Conservation (phyloP, 2,797 vertebrate species). For the Echiichthys vipera region DNA sequence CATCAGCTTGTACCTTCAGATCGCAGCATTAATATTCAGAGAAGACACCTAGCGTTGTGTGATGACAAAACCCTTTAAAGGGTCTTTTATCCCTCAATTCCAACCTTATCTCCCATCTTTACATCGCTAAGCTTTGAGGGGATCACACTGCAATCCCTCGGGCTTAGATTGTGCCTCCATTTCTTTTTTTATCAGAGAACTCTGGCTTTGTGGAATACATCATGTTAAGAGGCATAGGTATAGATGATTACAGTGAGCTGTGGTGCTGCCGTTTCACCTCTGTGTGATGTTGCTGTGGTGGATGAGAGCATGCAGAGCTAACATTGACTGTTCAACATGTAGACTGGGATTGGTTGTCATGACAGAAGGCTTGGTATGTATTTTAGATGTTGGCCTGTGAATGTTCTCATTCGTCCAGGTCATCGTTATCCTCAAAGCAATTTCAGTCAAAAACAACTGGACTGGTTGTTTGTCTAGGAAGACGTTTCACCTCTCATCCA, state of each 20-base stretch:
- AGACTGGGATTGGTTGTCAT: neutral
- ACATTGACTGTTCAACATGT: neutral
- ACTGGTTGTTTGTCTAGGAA: too few species aligned
- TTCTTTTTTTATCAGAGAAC: slow-evolving; percentile 66
- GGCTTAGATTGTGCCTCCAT: slow-evolving; percentile 63
- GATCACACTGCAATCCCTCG: slow-evolving; percentile 70
- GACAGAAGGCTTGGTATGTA: neutral
- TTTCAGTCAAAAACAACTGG: too few species aligned
- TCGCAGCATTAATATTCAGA: slow-evolving; percentile 71
- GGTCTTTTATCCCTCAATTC: slow-evolving; percentile 68
- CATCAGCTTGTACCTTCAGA: slow-evolving; percentile 53
- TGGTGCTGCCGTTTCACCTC: slow-evolving; percentile 1
- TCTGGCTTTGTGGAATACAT: slow-evolving; percentile 43
- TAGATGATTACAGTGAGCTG: slow-evolving; percentile 31
- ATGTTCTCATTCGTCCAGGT: too few species aligned
- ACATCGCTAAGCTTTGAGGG: slow-evolving; percentile 68
- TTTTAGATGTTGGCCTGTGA: neutral
- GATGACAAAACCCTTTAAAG: slow-evolving; percentile 74
- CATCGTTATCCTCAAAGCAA: too few species aligned
- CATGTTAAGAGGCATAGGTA: slow-evolving; percentile 23
- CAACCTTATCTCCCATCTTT: slow-evolving; percentile 74
- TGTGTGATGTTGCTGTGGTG: slow-evolving; percentile 1
- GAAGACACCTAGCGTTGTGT: slow-evolving; percentile 32
- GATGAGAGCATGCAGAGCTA: neutral
- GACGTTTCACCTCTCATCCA: too few species aligned